Evolutionary conservation across 2,888 invertebrate species (phyloP).

Genomic region (Therioaphis trifolii): DNA sequence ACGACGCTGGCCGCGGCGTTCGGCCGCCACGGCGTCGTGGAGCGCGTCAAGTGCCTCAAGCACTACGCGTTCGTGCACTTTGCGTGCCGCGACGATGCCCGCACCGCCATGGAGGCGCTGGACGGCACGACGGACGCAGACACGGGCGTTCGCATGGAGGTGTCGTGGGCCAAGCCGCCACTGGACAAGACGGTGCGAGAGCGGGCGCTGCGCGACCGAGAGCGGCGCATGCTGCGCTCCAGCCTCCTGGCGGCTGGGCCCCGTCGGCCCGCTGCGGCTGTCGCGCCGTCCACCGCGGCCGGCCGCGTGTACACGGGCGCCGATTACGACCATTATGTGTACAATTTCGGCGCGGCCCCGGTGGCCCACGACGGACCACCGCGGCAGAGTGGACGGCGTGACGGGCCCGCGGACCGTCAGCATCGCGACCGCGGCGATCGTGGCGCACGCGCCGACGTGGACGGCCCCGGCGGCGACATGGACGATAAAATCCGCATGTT

Average conservation of each 20-base stretch:
- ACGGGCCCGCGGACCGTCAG: background rate
- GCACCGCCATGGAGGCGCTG: slow-evolving; percentile 21
- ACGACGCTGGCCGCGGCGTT: background rate
- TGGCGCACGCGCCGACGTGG: too few species aligned
- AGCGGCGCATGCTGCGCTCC: background rate
- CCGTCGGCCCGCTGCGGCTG: background rate
- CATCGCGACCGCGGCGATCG: too few species aligned
- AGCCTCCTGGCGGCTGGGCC: background rate
- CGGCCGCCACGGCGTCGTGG: slow-evolving; percentile 13
- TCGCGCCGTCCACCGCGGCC: background rate
- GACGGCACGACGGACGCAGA: slow-evolving; percentile 5
- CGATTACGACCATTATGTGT: slow-evolving; percentile 30
- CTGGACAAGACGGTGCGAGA: slow-evolving; percentile 30
- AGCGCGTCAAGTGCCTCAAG: slow-evolving; percentile 41
- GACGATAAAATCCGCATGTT: too few species aligned
- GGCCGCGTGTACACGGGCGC: background rate
- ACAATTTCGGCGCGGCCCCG: background rate
- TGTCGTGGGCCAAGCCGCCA: slow-evolving; percentile 47
- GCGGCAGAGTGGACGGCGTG: background rate
- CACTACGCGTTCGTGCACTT: slow-evolving; percentile 51
- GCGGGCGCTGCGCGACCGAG: slow-evolving; percentile 33
- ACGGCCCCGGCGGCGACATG: too few species aligned
- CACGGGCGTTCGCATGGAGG: slow-evolving; percentile 17
- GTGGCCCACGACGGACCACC: too few species aligned
- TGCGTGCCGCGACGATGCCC: slow-evolving; percentile 13